These are phyloP conservation scores for Temnothorax curvispinosus DNA, from an alignment of 1,140 invertebrate species.

Conservation along the genomic window DNA sequence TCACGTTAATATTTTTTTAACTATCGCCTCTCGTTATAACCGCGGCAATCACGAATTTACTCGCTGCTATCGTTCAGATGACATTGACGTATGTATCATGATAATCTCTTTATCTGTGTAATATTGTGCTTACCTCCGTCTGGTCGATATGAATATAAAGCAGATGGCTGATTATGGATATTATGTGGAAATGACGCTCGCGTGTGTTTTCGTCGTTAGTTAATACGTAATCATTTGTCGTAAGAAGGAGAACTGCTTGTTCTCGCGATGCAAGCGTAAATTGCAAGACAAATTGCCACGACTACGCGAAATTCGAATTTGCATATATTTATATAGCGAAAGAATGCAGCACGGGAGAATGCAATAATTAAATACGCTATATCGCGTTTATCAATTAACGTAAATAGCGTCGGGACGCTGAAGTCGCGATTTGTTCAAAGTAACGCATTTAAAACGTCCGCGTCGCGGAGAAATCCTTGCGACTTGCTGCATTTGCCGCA, in stretches of 20 bases:
- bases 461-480: conserved; percentile 16
- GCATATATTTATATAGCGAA: neutral
- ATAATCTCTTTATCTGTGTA: conserved; percentile 21
- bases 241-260: neutral
- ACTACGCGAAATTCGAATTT: conserved; percentile 23
- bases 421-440: conserved; percentile 38
- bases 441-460: conserved; percentile 25
- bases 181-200: conserved; percentile 13
- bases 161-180: conserved; percentile 22
- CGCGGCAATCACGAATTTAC: neutral
- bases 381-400: conserved; percentile 56
- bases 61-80: neutral
- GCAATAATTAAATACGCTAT: conserved; percentile 34
- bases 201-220: conserved; percentile 49
- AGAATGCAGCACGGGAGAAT: neutral
- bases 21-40: neutral
- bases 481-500: neutral
- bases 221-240: conserved; percentile 49
- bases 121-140: neutral
- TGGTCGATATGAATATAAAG: conserved; percentile 6
- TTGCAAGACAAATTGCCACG: conserved; percentile 24
- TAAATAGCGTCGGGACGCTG: conserved; percentile 25
- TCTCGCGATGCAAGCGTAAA: conserved; percentile 24
- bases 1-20: conserved; percentile 37
- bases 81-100: conserved; percentile 36